Conservation (phyloP, 2,797 vertebrate species). For the Argya squamiceps region DNA sequence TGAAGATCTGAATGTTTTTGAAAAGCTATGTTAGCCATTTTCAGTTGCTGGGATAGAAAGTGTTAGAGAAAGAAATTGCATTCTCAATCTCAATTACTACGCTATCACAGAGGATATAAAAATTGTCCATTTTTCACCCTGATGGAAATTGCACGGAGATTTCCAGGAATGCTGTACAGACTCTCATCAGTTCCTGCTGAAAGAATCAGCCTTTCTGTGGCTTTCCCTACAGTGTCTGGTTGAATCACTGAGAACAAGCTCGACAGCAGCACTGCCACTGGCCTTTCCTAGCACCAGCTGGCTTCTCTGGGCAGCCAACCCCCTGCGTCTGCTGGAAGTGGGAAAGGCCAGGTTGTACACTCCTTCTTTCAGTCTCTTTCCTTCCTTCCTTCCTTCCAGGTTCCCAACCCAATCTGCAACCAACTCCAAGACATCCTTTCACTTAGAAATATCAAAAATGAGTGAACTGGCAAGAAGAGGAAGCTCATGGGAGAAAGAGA, state of each 20-base stretch:
- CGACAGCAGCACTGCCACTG: slow-evolving; percentile 16
- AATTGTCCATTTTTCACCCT: slow-evolving; percentile 40
- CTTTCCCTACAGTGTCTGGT: neutral
- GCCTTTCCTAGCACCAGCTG: neutral
- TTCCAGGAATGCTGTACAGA: slow-evolving; percentile 61
- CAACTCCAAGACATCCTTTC: slow-evolving; percentile 57
- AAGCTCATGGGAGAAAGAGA: slow-evolving; percentile 75
- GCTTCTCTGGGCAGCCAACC: slow-evolving; percentile 1
- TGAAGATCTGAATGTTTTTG: slow-evolving; percentile 27
- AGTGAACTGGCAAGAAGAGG: slow-evolving; percentile 71
- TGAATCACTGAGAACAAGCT: neutral
- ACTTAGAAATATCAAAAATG: slow-evolving; percentile 65
- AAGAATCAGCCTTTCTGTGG: slow-evolving; percentile 32
- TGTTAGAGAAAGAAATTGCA: slow-evolving; percentile 56
- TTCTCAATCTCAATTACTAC: slow-evolving; percentile 56
- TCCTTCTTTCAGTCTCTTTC: slow-evolving; percentile 36
- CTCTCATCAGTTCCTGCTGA: slow-evolving; percentile 17
- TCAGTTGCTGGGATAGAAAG: slow-evolving; percentile 65
- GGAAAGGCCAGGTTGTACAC: slow-evolving; percentile 26
- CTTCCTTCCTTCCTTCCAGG: slow-evolving; percentile 52
- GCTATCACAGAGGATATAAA: slow-evolving; percentile 57
- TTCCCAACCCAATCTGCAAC: slow-evolving; percentile 59
- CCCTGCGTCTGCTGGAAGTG: neutral
- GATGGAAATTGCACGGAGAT: slow-evolving; percentile 43
- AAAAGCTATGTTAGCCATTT: slow-evolving; percentile 51